phyloP scores from a whole-genome alignment of 1,140 invertebrate species.

The Melanaphis sacchari region DNA sequence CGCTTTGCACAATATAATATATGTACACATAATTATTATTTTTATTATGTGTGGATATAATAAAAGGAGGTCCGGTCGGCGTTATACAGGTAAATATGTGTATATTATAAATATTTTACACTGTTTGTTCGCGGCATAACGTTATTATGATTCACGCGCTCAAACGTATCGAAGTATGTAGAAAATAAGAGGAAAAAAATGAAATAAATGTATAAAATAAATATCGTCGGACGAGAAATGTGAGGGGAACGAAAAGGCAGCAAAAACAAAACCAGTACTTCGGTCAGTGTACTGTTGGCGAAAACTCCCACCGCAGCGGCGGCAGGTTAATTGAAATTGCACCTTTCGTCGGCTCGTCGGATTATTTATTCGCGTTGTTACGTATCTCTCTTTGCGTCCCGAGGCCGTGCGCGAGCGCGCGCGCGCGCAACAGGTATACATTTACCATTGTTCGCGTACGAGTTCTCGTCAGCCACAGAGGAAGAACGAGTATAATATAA shows the following conservation, averaged over 20 bases:
- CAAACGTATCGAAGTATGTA: background rate
- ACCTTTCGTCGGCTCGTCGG: conserved; percentile 50
- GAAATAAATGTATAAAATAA: background rate
- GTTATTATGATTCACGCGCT: background rate
- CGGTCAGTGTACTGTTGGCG: conserved; percentile 31
- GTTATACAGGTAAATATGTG: no score
- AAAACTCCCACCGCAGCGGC: conserved; percentile 35
- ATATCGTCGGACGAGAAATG: no score
- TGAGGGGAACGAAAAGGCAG: background rate
- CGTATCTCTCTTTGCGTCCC: background rate
- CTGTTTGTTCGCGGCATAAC: background rate
- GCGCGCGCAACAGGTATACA: background rate
- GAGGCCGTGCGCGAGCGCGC: background rate
- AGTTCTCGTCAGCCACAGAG: background rate
- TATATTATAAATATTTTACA: background rate
- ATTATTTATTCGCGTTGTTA: conserved; percentile 47
- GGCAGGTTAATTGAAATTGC: conserved; percentile 53
- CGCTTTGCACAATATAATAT: background rate
- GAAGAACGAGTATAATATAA: background rate
- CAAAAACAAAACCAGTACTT: conserved; percentile 2
- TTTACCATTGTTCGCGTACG: conserved; percentile 49
- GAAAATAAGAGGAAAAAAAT: background rate
- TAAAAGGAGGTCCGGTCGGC: background rate
- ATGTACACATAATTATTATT: background rate
- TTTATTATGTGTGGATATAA: background rate